Base-by-base conservation (phyloP, 2,797 vertebrate species). In the Sarcoramphus papa region DNA sequence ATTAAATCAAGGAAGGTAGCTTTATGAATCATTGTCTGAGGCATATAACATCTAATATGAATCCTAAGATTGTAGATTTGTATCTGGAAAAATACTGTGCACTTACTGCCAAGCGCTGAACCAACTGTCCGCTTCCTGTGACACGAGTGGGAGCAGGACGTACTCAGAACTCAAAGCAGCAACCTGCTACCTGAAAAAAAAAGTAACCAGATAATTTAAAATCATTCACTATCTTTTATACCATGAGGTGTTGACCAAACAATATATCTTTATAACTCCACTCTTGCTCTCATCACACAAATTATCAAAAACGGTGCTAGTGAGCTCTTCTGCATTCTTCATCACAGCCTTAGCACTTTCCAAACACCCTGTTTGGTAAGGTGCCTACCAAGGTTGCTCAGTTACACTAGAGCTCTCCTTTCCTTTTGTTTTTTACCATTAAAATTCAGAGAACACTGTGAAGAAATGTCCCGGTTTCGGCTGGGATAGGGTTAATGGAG, bases 141-240 rank as follows among this genome's bases (percentile, higher is more conserved):
- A 8, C 47, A 27, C 1, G 0, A 40, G 13, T 8, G 23, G 28
- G 15, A 85, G 41, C 25, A 68, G 47, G 7, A 28, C 4, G 1
- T 23, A 27, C 20, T 70, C 51, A 59, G 37, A 95, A 68, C 24
- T 74, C 56, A 53, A 40, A 70, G 31, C 4, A 85, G 9, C 23
- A 67, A 77, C 5, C 11, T n/a, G 4, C 18, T 51, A 45, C 4
- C 17, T 53, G 3, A 51, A 64, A 31, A 35, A 53, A 68, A 17
- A 0, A 20, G 10, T 17, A 37, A 64, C 1, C 12, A 56, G 13
- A 7, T 41, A 21, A 73, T 80, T 51, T 48, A 25, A 79, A 89
- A 60, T 15, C 2, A 51, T 79, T 50, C 9, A 25, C 6, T 33
- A 4, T 7, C 20, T 33, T 43, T 50, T 51, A 64, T n/a, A 18